Percentiles rank a stretch among this genome's conserved stretches.
Conservation (phyloP, 2,113 vertebrate genomes). For the Martes martes region DNA sequence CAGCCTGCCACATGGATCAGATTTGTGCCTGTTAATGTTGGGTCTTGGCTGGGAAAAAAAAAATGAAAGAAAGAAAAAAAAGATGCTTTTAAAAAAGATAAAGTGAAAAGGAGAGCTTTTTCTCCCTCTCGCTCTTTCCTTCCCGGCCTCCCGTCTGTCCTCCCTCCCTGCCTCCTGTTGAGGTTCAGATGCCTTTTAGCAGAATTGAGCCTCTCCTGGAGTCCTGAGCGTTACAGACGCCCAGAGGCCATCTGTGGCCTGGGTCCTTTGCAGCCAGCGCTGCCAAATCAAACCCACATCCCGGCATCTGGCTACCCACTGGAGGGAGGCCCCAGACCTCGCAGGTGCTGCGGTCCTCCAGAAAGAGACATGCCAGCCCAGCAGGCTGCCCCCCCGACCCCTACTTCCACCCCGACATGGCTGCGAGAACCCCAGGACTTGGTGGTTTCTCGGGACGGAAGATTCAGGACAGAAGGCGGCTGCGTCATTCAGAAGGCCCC, state of each 20-base stretch:
- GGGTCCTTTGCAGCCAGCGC: conserved; percentile 42
- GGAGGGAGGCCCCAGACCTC: background rate
- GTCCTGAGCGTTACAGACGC: background rate
- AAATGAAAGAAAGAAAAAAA: background rate
- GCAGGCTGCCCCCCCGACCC: fast-evolving
- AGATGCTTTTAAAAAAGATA: conserved; percentile 51
- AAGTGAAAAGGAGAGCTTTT: conserved; percentile 58
- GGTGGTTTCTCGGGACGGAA: fast-evolving
- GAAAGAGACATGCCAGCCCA: background rate
- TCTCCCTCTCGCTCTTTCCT: background rate
- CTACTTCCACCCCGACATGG: fast-evolving
- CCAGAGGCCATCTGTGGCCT: conserved; percentile 64
- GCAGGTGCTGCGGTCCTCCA: background rate
- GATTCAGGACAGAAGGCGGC: background rate
- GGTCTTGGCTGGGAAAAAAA: conserved; percentile 19
- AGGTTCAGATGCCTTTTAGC: background rate
- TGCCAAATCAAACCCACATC: background rate
- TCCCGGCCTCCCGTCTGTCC: background rate
- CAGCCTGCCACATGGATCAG: background rate
- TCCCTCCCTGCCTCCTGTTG: background rate
- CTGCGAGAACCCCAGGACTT: background rate
- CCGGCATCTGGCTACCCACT: background rate
- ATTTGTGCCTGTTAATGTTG: conserved; percentile 48
- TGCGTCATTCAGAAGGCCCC: background rate
- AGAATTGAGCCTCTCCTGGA: conserved; percentile 13